Conservation (phyloP, 2,113 vertebrate species). For the Noctilio leporinus region DNA sequence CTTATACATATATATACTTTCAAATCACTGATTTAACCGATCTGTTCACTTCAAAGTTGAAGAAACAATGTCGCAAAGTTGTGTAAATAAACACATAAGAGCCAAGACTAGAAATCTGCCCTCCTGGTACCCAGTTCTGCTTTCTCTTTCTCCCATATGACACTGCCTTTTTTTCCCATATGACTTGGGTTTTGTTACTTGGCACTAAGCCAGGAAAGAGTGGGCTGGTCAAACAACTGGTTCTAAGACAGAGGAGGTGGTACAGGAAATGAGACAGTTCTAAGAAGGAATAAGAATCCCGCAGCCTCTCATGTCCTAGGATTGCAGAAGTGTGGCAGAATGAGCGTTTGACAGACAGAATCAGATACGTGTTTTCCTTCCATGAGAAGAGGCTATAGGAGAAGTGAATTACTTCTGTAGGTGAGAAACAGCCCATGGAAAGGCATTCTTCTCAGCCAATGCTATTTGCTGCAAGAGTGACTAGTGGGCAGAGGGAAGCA, state of each 20-base stretch:
- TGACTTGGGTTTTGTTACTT: neutral
- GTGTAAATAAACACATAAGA: conserved; percentile 19
- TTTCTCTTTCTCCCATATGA: neutral
- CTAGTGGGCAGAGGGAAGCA: neutral
- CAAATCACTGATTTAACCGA: neutral
- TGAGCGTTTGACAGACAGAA: neutral
- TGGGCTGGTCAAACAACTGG: neutral
- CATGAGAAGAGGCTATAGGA: neutral
- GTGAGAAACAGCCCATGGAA: neutral
- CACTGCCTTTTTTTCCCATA: neutral
- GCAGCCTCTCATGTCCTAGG: neutral
- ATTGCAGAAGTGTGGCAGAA: neutral
- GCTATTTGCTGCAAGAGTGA: neutral
- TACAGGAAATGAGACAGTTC: neutral
- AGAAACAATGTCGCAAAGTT: neutral
- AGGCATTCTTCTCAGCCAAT: neutral
- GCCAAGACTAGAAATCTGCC: neutral
- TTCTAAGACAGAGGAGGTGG: neutral
- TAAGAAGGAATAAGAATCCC: neutral
- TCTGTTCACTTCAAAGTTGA: conserved; percentile 1
- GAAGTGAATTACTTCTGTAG: neutral
- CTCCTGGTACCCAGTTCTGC: neutral
- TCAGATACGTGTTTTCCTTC: neutral
- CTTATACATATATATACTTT: neutral
- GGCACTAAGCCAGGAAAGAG: neutral